Evolutionary conservation across 2,888 invertebrate species (phyloP), one percentile per base, ranked within the genome.

Genomic region (Eristalinus aeneus): DNA sequence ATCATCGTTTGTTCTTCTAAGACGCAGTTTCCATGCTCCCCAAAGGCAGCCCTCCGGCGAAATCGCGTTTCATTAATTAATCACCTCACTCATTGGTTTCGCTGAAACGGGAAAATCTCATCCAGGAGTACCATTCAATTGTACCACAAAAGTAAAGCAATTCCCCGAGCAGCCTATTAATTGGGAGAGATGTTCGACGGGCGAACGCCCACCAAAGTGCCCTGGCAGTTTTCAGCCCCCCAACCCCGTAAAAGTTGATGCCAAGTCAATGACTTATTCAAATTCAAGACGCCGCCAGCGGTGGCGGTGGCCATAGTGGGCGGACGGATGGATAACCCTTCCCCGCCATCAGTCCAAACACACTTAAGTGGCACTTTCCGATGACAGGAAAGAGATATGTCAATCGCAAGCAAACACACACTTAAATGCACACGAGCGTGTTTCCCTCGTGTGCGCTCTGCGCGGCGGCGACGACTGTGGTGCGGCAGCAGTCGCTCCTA

Each of bases 361-460:
- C 60, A 82, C 86, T 82, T 82, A 86, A 86, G 86, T 86, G 82
- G 86, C 86, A 86, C 86, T 86, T 86, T 86, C 86, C 82, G 86
- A 86, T 82, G 86, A 86, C 86, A 86, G 86, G 77, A 86, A 86
- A 86, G 82, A 81, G 86, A 86, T 86, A 86, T 82, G 86, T 86
- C 86, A 86, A 86, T 86, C 78, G 78, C 82, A 81, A 65, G 64
- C 80, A 72, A 71, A 69, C 81, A 77, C 65, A 77, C 73, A 73
- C 77, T 64, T 69, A 80, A 61, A 61, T 61, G 27, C 65, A 56
- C 36, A 74, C 27, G 10, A 46, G 46, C n/a, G 16, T 46, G 46
- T 46, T 46, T 46, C 46, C 16, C 8, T 46, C 46, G 16, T 46
- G 46, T 46, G 46, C 16, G n/a, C 12, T 12, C 12, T n/a, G n/a